These are phyloP conservation scores for Molorchus minor DNA, from an alignment of 2,888 invertebrate genomes.

Conservation along the genomic window DNA sequence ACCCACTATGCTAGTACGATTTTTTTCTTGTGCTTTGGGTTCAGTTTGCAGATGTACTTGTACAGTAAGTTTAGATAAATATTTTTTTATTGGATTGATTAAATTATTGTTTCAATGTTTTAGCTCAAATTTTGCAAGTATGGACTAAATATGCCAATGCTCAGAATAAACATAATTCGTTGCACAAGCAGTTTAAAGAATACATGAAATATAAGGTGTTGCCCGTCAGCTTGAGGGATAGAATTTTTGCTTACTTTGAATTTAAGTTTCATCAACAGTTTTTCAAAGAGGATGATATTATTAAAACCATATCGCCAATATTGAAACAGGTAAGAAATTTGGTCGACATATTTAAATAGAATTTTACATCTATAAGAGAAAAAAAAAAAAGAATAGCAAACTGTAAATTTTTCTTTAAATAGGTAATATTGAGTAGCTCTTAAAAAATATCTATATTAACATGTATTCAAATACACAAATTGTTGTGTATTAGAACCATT, in stretches of 20 bases:
- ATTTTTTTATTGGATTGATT: slow-evolving; percentile 30
- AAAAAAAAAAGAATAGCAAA: too few relatives aligned
- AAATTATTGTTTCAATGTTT: slow-evolving; percentile 18
- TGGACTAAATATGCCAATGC: slow-evolving; percentile 47
- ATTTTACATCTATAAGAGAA: too few relatives aligned
- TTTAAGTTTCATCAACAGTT: slow-evolving; percentile 60
- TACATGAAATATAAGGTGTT: slow-evolving; percentile 62
- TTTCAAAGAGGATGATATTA: slow-evolving; percentile 58
- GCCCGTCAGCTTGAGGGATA: slow-evolving; percentile 55
- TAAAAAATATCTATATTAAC: too few relatives aligned
- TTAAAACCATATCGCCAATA: slow-evolving; percentile 48
- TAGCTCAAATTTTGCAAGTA: slow-evolving; percentile 47
- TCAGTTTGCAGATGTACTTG: slow-evolving; percentile 9
- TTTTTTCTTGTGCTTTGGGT: slow-evolving; percentile 27
- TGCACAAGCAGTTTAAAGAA: slow-evolving; percentile 59
- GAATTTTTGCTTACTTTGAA: slow-evolving; percentile 58
- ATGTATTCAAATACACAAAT: background rate
- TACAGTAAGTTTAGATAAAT: slow-evolving; percentile 4
- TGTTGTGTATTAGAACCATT: background rate
- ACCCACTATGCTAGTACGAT: slow-evolving; percentile 14
- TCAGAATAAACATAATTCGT: slow-evolving; percentile 48
- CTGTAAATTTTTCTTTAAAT: too few relatives aligned
- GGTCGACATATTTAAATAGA: too few relatives aligned
- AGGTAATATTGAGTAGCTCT: too few relatives aligned
- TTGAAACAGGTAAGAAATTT: slow-evolving; percentile 32